Percentiles rank a stretch among this genome's conserved stretches.
Evolutionary conservation across 2,888 invertebrate species (phyloP).

Genomic region (Parnassius mnemosyne): DNA sequence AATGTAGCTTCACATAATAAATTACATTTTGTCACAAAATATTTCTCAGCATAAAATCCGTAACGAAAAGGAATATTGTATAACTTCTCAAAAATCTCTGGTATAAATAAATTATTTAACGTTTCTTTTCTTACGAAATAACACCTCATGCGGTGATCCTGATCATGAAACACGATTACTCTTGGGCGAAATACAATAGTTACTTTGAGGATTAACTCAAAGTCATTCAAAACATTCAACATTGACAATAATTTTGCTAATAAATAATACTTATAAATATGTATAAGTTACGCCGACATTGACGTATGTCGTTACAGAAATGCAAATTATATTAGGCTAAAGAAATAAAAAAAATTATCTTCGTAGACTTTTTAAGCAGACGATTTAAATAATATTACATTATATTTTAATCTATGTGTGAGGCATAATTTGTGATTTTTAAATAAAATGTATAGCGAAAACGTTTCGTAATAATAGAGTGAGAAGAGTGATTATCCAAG

Average conservation of each 20-base stretch:
- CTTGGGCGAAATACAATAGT: conserved; percentile 60
- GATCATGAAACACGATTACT: conserved; percentile 29
- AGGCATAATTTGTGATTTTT: background rate
- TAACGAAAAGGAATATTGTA: conserved; percentile 15
- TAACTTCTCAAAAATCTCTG: conserved; percentile 8
- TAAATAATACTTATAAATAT: conserved; percentile 74
- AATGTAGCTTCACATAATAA: conserved; percentile 2
- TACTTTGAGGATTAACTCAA: conserved; percentile 57
- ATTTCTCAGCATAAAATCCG: conserved; percentile 18
- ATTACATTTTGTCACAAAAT: conserved; percentile 17
- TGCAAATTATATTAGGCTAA: conserved; percentile 52
- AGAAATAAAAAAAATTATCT: conserved; percentile 50
- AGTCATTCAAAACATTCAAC: conserved; percentile 58
- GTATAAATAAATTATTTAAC: conserved; percentile 19
- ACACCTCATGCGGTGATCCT: conserved; percentile 26
- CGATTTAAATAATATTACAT: conserved; percentile 23
- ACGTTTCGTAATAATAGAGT: conserved; percentile 2
- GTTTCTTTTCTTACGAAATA: conserved; percentile 28
- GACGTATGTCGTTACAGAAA: conserved; percentile 64
- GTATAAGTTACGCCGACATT: conserved; percentile 54
- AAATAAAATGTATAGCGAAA: background rate
- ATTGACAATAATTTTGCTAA: conserved; percentile 59
- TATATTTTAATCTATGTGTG: conserved; percentile 20
- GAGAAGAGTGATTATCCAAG: conserved; percentile 22
- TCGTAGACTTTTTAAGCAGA: conserved; percentile 9